Evolutionary conservation across 1,140 invertebrate genomes (phyloP).

Genomic region (Tenebrio molitor): DNA sequence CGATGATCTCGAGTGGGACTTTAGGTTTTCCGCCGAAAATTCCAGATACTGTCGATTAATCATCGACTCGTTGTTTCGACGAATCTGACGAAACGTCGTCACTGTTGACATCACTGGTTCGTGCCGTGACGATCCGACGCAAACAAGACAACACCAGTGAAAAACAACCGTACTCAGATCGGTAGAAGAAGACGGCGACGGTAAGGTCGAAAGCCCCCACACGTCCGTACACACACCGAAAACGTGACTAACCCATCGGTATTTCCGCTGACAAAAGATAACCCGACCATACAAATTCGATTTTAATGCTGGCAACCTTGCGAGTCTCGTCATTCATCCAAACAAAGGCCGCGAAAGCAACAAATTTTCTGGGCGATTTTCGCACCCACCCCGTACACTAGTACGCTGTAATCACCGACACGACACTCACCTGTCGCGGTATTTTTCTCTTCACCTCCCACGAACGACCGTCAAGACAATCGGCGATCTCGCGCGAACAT

Average conservation of each 20-base stretch:
- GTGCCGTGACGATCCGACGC: too few species aligned
- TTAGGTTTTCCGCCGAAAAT: too few species aligned
- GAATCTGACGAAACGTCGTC: too few species aligned
- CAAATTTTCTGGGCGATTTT: not conserved
- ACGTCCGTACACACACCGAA: not conserved
- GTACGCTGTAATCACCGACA: too few species aligned
- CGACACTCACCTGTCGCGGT: not conserved
- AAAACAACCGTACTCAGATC: too few species aligned
- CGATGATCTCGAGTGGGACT: too few species aligned
- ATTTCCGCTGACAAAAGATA: constrained; percentile 22
- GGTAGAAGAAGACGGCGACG: not conserved
- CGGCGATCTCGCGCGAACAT: not conserved
- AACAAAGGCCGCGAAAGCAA: not conserved
- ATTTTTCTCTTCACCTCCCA: not conserved
- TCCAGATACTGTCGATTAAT: too few species aligned
- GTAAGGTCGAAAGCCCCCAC: constrained; percentile 21
- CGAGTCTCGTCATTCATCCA: constrained; percentile 15
- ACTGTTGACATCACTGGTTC: too few species aligned
- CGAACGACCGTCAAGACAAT: too few species aligned
- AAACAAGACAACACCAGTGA: too few species aligned
- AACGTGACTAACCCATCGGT: constrained; percentile 26
- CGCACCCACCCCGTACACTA: not conserved
- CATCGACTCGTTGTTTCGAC: too few species aligned
- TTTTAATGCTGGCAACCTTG: constrained; percentile 25
- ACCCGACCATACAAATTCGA: constrained; percentile 7